Evolutionary conservation across 2,113 vertebrate species (phyloP), one percentile per base, ranked within the genome.

Genomic region (Pachyramphus minor): DNA sequence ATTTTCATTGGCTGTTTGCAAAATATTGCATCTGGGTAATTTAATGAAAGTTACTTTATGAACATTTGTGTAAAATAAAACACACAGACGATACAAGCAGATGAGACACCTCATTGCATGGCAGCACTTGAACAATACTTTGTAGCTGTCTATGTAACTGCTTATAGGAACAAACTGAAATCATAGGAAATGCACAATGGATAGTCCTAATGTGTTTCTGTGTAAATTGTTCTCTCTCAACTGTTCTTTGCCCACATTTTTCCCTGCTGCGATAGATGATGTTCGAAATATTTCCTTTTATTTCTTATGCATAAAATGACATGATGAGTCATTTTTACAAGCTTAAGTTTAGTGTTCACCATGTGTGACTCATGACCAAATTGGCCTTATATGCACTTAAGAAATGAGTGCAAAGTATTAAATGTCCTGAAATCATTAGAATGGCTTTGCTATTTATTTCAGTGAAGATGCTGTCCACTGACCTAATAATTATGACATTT

Each of bases 1-100:
- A 97, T 98, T 98, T 98, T 96, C 92, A 80, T 79, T 97, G 97
- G 93, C 94, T 98, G 96, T 98, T 98, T 98, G 97, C 97, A 96
- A 97, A 98, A 96, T 96, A 97, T 98, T 97, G 95, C 94, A 83
- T 98, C 94, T 94, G 95, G 91, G 92, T 98, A 98, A 98, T 98
- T 97, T 97, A 98, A 97, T 96, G 89, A 82, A 76, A 96, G 89
- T 97, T 97, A 89, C 78, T 97, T 97, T 97, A 90, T 93, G 89
- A 96, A 81, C 1, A 14, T 37, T 96, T 63, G 83, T 88, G 77
- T 74, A 33, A 77, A 97, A 45, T 60, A 53, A 89, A 87, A 53
- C 50, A 60, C 49, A 42, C 11, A 75, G 39, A 74, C 37, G 67
- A 8, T 39, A 69, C 11, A 55, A 85, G 25, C 17, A 64, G 62